Conservation (phyloP, 2,113 vertebrate species). For the Myiagra hebetior region DNA sequence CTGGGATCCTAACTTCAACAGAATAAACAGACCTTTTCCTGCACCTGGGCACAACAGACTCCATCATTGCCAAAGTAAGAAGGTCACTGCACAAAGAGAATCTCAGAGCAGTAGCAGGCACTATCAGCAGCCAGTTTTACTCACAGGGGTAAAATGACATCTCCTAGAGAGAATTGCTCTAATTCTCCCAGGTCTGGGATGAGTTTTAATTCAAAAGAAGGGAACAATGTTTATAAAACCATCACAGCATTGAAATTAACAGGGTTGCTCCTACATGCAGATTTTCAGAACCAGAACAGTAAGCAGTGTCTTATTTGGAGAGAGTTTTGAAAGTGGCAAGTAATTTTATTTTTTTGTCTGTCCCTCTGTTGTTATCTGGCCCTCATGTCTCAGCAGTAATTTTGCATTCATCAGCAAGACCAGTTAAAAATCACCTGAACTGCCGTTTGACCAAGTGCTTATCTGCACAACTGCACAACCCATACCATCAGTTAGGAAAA, state of each 20-base stretch:
- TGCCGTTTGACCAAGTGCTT: conserved; percentile 64
- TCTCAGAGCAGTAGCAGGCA: not conserved
- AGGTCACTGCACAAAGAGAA: not conserved
- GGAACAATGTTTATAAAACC: not conserved
- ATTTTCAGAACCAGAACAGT: not conserved
- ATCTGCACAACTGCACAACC: conserved; percentile 68
- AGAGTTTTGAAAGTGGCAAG: not conserved
- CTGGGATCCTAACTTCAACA: not conserved
- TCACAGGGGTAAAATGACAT: not conserved
- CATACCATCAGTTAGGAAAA: conserved; percentile 75
- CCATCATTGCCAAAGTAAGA: not conserved
- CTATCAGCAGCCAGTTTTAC: not conserved
- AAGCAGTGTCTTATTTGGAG: not conserved
- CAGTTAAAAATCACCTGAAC: conserved; percentile 43
- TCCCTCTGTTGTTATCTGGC: not conserved
- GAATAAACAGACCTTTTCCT: conserved; percentile 43
- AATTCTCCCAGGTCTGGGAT: not conserved
- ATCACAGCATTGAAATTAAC: not conserved
- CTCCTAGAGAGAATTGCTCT: not conserved
- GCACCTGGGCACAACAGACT: not conserved
- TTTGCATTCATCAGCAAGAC: conserved; percentile 62
- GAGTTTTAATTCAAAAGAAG: not conserved
- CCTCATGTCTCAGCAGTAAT: conserved; percentile 33
- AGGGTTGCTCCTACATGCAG: not conserved
- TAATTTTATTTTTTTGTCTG: not conserved